Evolutionary conservation across 1,140 invertebrate genomes (phyloP).

Genomic region (Brachionus rotundiformis): DNA sequence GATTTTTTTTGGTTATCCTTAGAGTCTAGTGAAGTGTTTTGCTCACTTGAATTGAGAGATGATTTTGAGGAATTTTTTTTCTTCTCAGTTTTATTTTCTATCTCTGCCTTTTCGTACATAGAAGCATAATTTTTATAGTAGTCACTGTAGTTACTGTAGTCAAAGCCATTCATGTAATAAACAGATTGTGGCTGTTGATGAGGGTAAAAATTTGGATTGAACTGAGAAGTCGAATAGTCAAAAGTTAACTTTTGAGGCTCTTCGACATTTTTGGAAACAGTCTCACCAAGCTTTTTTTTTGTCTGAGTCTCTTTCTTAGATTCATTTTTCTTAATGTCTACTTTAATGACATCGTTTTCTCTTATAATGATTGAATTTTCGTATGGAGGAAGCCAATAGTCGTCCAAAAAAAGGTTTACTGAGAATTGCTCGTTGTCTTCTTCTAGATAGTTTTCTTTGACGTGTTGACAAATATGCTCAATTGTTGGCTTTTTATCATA

Average conservation of each 20-base stretch:
- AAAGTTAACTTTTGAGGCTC: background rate
- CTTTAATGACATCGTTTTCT: constrained; percentile 41
- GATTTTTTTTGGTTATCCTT: constrained; percentile 17
- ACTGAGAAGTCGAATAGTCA: background rate
- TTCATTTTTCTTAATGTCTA: background rate
- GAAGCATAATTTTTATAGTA: background rate
- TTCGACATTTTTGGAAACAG: background rate
- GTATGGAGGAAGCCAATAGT: constrained; percentile 40
- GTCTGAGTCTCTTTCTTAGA: background rate
- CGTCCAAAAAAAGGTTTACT: constrained; percentile 27
- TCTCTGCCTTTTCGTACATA: background rate
- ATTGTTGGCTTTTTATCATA: constrained; percentile 49
- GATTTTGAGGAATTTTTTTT: background rate
- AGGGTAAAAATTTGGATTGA: background rate
- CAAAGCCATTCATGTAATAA: constrained; percentile 17
- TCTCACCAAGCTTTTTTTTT: background rate
- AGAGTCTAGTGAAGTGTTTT: background rate
- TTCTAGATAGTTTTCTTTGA: background rate
- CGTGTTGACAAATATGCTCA: constrained; percentile 23
- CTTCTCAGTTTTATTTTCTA: background rate
- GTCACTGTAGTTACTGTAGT: constrained; percentile 1
- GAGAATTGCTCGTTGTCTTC: background rate
- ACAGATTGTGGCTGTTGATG: background rate
- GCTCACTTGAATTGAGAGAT: constrained; percentile 6
- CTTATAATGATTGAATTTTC: constrained; percentile 20